Evolutionary conservation across 1,140 invertebrate species (phyloP), one percentile per base, ranked within the genome.

Genomic region (Lordiphosa collinella): DNA sequence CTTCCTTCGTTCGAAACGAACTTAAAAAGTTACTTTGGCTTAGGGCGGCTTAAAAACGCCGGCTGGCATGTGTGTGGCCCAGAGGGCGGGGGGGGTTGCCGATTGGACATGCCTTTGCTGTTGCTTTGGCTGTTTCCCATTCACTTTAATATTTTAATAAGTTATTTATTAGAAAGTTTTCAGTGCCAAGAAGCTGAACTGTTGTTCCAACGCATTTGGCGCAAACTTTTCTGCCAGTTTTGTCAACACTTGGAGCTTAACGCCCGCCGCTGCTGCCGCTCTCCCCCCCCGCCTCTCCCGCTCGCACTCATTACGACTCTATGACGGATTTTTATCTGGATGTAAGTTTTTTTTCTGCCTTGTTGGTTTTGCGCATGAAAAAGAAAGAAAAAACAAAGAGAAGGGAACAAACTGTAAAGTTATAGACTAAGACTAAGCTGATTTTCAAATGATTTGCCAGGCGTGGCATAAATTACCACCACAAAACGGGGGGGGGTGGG

Each of bases 131-230:
- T n/a, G n/a, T n/a, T n/a, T 18, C 18, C 22, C 61, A 29, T 44
- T 55, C 56, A 55, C 66, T 69, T 69, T 69, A 69, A 69, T 69
- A 69, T 69, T 69, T 69, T 69, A 67, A 69, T 69, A 69, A 69
- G 66, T 68, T 69, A 69, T 69, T 69, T 69, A 69, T 69, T 69
- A 69, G 66, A 69, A 69, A 69, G 66, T 69, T 69, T 61, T 68
- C n/a, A 13, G 37, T 29, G 41, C 41, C 44, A 11, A 43, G 10
- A 44, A 29, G 41, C 11, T 10, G 18, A 44, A 44, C 18, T 68
- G 65, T 60, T 68, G 68, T 68, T 53, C 37, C 43, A 60, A 56
- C 40, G 64, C 34, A 60, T 59, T 68, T 60, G 40, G 55, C 37
- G n/a, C 29, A 68, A 68, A 59, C 25, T 68, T 68, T 67, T 46